phyloP scores from a whole-genome alignment of 2,113 vertebrate species.

The Microcebus tavaratra region DNA sequence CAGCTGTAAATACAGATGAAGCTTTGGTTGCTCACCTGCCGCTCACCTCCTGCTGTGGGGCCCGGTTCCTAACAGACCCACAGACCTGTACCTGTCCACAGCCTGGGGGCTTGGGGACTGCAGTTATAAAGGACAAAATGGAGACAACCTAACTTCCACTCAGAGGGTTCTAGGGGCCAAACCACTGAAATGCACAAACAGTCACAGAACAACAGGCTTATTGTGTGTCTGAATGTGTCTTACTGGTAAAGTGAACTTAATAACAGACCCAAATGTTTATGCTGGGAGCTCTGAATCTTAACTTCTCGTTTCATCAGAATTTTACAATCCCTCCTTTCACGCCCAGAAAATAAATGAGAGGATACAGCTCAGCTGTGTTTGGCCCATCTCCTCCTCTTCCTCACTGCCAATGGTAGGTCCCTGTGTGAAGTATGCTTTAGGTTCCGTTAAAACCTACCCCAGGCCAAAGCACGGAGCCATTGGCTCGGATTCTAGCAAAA shows the following conservation, averaged over 20 bases:
- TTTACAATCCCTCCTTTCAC: conserved; percentile 46
- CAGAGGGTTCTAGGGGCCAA: neutral
- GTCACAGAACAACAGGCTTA: neutral
- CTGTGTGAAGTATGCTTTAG: neutral
- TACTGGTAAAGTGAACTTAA: neutral
- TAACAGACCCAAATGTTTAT: neutral
- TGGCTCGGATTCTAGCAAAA: neutral
- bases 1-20: no score
- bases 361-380: neutral
- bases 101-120: no score
- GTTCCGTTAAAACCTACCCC: neutral
- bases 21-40: no score
- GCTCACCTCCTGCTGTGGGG: no score
- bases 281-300: neutral
- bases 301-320: neutral
- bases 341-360: neutral
- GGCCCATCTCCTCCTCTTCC: neutral
- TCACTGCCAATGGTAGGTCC: neutral
- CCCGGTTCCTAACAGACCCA: no score
- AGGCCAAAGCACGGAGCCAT: neutral
- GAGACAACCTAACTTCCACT: neutral
- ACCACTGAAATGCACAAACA: neutral
- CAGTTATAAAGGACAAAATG: neutral
- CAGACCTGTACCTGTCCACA: no score
- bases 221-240: neutral